Conservation (phyloP, 1,140 invertebrate genomes). For the Popillia japonica region DNA sequence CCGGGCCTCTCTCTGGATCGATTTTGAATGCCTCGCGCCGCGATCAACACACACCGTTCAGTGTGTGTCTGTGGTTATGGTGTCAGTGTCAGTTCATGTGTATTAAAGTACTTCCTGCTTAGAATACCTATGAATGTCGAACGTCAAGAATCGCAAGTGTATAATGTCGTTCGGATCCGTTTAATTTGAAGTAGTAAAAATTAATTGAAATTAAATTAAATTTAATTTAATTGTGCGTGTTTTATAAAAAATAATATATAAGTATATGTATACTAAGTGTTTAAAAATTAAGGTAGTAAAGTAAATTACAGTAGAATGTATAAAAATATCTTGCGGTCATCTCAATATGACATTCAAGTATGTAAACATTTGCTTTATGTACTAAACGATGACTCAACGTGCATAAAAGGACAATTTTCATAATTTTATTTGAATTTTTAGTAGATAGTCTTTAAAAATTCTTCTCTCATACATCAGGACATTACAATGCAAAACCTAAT, state of each 20-base stretch:
- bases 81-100: slow-evolving; percentile 39
- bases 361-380: neutral
- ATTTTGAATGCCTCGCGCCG: slow-evolving; percentile 42
- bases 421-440: neutral
- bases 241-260: neutral
- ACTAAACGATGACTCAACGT: neutral
- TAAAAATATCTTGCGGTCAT: neutral
- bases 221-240: neutral
- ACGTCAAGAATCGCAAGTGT: slow-evolving; percentile 22
- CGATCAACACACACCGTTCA: slow-evolving; percentile 33
- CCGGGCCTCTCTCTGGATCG: slow-evolving; percentile 48
- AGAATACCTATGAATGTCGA: neutral
- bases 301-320: too few relatives aligned
- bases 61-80: slow-evolving; percentile 51
- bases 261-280: neutral
- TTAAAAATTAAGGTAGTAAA: neutral
- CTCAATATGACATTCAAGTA: neutral
- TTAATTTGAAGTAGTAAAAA: too few relatives aligned
- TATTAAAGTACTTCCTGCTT: slow-evolving; percentile 15
- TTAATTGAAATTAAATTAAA: neutral
- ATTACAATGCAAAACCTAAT: neutral
- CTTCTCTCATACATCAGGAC: neutral
- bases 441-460: neutral
- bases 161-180: neutral
- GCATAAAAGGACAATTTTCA: neutral